Base-by-base conservation (phyloP, 2,113 vertebrate species). In the Chiloscyllium plagiosum region DNA sequence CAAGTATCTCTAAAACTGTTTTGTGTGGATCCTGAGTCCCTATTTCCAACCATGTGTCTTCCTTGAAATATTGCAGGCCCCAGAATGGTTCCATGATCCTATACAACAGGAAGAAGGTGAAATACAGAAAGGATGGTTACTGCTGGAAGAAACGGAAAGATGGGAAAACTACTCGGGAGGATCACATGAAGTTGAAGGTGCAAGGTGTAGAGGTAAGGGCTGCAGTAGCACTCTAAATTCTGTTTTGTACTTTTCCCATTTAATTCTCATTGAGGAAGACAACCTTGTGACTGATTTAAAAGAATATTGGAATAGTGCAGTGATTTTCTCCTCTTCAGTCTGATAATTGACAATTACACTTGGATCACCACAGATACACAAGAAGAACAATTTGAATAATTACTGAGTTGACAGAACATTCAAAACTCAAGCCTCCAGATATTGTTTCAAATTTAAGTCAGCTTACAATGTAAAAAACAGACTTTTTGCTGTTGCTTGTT, bases 71-170 rank as follows among this genome's bases (percentile, higher is more conserved):
- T 98, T 98, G 52, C 98, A 99, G 99, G 98, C 99, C 99, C 17
- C 99, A 99, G 98, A 99, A 99, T 99, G 99, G 99, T 98, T 99
- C 99, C 96, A 99, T 99, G 99, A 99, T 99, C 97, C 98, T 99
- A 97, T 99, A 99, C 98, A 99, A 99, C 97, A 99, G 99, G 98
- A 99, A 99, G 98, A 99, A 99, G 97, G 99, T 99, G 97, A 99
- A 99, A 97, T 99, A 99, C 98, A 98, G 99, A 98, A 99, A 99
- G 97, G 99, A 99, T 97, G 99, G 99, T 96, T 99, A 99, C 97
- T 99, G 99, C 97, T 99, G 99, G 99, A 99, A 99, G 97, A 99
- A 99, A 98, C 98, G 99, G 97, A 99, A 99, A 99, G 99, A 99
- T 0, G 99, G 99, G 96, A 99, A 99, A 97, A 99, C 99, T 95